phyloP scores from a whole-genome alignment of 2,113 vertebrate species.

The Clarias batrachus region DNA sequence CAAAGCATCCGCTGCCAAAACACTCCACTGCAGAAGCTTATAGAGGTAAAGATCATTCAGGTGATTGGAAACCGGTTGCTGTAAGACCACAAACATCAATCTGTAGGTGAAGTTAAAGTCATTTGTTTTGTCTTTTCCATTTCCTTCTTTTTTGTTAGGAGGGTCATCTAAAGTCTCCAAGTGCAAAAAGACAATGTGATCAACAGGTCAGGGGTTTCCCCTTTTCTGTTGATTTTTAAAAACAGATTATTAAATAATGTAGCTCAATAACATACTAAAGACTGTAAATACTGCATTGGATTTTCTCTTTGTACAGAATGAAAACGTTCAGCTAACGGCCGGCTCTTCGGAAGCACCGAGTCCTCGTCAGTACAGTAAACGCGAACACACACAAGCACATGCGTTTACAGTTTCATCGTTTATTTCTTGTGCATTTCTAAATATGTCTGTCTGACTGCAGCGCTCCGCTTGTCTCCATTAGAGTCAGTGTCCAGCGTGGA shows the following conservation, averaged over 20 bases:
- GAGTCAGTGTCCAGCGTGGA: background rate
- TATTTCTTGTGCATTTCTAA: background rate
- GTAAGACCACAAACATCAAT: background rate
- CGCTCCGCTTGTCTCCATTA: background rate
- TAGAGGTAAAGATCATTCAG: slow-evolving; percentile 24
- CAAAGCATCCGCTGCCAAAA: slow-evolving; percentile 55
- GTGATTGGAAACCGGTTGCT: background rate
- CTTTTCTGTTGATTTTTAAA: background rate
- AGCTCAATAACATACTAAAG: background rate
- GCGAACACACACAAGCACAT: background rate
- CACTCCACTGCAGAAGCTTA: slow-evolving; percentile 49
- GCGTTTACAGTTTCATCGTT: background rate
- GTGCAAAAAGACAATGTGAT: background rate
- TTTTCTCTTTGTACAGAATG: slow-evolving; percentile 13
- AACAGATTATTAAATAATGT: too few species aligned
- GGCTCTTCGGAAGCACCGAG: background rate
- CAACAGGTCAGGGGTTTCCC: background rate
- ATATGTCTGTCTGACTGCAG: background rate
- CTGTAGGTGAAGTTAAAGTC: too few species aligned
- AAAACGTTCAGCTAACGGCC: slow-evolving; percentile 7
- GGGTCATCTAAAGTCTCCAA: slow-evolving; percentile 12
- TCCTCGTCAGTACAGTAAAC: slow-evolving; percentile 41
- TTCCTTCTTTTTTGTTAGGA: slow-evolving; percentile 38
- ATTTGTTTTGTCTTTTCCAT: fast-evolving
- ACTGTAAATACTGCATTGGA: background rate